Evolutionary conservation across 2,888 invertebrate species (phyloP), one percentile per base, ranked within the genome.

Genomic region (Athalia rosae): DNA sequence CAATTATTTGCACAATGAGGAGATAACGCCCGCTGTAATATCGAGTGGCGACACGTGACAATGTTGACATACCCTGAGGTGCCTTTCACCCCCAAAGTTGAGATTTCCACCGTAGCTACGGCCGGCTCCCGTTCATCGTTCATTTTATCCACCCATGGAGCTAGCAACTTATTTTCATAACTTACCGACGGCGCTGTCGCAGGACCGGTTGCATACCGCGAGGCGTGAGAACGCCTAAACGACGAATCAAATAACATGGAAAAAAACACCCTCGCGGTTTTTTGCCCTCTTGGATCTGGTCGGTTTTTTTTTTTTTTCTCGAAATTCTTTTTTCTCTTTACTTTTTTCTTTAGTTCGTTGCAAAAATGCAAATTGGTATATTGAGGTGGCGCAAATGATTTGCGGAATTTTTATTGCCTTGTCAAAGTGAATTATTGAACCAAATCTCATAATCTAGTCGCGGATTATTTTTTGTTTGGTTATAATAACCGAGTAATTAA

Each of bases 1-100:
- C 89, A 88, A 89, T 89, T 89, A 89, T 89, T 89, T 89, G 85
- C 83, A 86, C 87, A 87, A 87, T 85, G 82, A 84, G 28, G 28
- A 28, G 83, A 83, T 78, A 79, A 73, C 78, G 78, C 76, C 79
- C 80, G 76, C 74, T 83, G 81, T 82, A 84, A 86, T 85, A 86
- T 87, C 86, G 87, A 87, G 87, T 88, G 85, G 80, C 82, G 87
- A 81, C 89, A 84, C 89, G 89, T 89, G 89, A 74, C 85, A 59
- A 53, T 89, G 85, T 89, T 89, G 89, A 83, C 85, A 79, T 81
- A 74, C 67, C 78, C 77, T 76, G 62, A 79, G 80, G 28, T 28
- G 28, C 28, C 28, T 28, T 28, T 28, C 28, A 28, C 28, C 28
- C 28, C 28, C 28, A 28, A 28, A 28, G 28, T 28, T 28, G 28